Percentiles rank a stretch among this genome's conserved stretches.
Evolutionary conservation across 1,140 invertebrate genomes (phyloP).

Genomic region (Trigoniulus corallinus): DNA sequence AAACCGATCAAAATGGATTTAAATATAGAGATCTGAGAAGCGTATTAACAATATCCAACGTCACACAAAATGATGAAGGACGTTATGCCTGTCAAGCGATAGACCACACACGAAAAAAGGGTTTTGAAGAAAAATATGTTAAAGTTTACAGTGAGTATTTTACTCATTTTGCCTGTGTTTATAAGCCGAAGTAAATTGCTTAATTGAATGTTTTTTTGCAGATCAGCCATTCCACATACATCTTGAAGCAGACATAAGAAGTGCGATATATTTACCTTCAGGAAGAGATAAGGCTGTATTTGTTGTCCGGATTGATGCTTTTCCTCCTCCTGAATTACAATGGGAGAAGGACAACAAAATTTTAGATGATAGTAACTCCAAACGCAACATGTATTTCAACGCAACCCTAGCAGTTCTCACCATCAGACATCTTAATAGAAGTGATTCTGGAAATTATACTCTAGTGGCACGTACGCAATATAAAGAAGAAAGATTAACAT

Average conservation of each 20-base stretch:
- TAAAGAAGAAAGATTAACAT: neutral
- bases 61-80: constrained; percentile 10
- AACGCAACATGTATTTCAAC: neutral
- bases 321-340: neutral
- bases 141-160: constrained; percentile 12
- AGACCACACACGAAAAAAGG: constrained; percentile 14
- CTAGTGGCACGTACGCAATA: neutral
- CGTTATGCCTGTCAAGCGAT: constrained; percentile 13
- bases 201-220: no score
- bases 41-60: constrained; percentile 12
- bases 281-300: neutral
- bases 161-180: no score
- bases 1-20: constrained; percentile 3
- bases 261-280: neutral
- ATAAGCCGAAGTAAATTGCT: no score
- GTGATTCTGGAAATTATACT: neutral
- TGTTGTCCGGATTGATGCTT: neutral
- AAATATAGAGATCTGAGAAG: constrained; percentile 12
- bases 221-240: no score
- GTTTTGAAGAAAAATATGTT: constrained; percentile 8
- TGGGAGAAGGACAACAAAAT: neutral
- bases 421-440: neutral
- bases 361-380: neutral
- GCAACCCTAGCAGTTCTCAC: neutral
- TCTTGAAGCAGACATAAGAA: neutral